Conservation (phyloP, 2,888 invertebrate genomes). For the Cheilosia vulpina region DNA sequence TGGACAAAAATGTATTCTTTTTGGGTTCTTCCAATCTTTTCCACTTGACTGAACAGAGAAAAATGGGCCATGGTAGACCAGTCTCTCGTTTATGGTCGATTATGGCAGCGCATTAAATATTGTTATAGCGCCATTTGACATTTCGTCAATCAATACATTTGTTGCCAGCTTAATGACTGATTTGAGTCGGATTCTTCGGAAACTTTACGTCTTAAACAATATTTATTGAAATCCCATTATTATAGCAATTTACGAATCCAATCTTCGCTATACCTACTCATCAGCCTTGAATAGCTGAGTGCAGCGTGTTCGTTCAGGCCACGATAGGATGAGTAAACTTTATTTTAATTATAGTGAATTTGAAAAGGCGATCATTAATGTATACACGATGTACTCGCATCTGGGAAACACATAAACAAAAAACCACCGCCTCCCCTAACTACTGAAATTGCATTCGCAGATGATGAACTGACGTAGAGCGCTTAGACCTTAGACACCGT, state of each 20-base stretch:
- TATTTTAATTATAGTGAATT: constrained; percentile 41
- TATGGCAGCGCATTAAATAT: no score
- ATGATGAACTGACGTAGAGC: not conserved
- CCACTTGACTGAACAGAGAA: no score
- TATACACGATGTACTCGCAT: constrained; percentile 20
- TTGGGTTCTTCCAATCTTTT: no score
- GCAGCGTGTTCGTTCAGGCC: constrained; percentile 9
- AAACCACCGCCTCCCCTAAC: not conserved
- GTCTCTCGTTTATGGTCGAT: no score
- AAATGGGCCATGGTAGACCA: no score
- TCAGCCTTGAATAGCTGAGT: not conserved
- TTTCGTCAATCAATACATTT: no score
- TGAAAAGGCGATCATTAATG: constrained; percentile 40
- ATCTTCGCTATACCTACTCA: not conserved
- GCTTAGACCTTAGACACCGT: not conserved
- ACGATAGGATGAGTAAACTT: constrained; percentile 45
- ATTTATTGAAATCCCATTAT: constrained; percentile 2
- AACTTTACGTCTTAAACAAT: not conserved
- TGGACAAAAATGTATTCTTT: no score
- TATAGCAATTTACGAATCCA: constrained; percentile 9
- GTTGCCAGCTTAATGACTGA: no score
- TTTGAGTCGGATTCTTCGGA: no score
- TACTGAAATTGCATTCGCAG: constrained; percentile 4
- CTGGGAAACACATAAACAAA: not conserved
- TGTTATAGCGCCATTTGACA: no score